Conservation (phyloP, 2,113 vertebrate species). For the Phyllopteryx taeniolatus region DNA sequence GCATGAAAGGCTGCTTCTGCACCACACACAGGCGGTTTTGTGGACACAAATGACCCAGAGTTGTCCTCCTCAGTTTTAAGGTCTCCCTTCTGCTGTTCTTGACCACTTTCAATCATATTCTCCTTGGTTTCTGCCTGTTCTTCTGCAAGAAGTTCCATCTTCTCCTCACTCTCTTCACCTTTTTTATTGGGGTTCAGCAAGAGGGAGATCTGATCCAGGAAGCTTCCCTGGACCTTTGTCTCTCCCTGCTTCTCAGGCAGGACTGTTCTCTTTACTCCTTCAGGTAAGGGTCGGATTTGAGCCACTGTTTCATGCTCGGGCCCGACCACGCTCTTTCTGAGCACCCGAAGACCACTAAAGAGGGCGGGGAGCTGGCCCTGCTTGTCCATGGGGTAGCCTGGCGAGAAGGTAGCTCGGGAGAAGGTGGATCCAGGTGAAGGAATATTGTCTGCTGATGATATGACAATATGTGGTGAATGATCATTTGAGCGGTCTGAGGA, state of each 20-base stretch:
- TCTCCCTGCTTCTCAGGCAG: constrained; percentile 53
- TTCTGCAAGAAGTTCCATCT: not conserved
- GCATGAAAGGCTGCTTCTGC: constrained; percentile 85
- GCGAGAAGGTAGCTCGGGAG: constrained; percentile 36
- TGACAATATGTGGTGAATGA: not conserved
- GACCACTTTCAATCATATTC: constrained; percentile 59
- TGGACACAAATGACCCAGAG: constrained; percentile 8
- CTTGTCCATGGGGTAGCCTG: constrained; percentile 68
- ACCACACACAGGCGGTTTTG: constrained; percentile 44
- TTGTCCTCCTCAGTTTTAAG: constrained; percentile 20
- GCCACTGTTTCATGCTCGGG: constrained; percentile 73
- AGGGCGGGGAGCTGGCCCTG: constrained; percentile 80
- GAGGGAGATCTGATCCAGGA: constrained; percentile 86
- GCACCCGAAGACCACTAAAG: constrained; percentile 83
- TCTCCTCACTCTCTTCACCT: constrained; percentile 53
- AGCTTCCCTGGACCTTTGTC: constrained; percentile 59
- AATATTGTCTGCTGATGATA: constrained; percentile 1
- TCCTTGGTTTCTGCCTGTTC: constrained; percentile 7
- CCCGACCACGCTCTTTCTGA: constrained; percentile 77
- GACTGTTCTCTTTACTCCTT: constrained; percentile 63
- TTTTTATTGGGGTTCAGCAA: constrained; percentile 78
- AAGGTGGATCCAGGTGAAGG: constrained; percentile 27
- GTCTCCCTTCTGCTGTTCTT: constrained; percentile 38
- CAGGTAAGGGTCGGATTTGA: constrained; percentile 73
- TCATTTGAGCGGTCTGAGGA: not conserved